Base-by-base conservation (phyloP, 92 coral and sea anemone genomes). In the Parazoanthus atlanticus region DNA sequence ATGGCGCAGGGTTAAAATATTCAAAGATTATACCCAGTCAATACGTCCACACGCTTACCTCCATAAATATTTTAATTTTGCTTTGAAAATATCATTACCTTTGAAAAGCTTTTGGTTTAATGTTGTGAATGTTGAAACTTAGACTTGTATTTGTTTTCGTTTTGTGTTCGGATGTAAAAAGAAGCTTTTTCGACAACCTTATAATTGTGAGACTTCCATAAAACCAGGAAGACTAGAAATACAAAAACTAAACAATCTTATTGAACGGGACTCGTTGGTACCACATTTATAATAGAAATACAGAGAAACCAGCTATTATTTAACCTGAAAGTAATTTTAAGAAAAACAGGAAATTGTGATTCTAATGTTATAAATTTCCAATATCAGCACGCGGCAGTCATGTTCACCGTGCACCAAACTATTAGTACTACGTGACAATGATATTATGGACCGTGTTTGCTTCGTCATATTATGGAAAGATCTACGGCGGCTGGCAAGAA, bases 11-110 rank as follows among this genome's bases (percentile, higher is more conserved):
- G 87, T n/a, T 84, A 69, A 71, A 40, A 70, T 69, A 69, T 84
- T 70, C 87, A 40, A 36, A 46, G 78, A 41, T 84, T 84, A 70
- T 30, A 41, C 67, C 15, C 56, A 29, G 77, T 28, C 77, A 84
- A 67, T 84, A 84, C 41, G 15, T 34, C 78, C 87, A 84, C 86
- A 33, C 78, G 87, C 78, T 16, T 16, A 46, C 36, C 19, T 29
- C 38, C 38, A 83, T 71, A 28, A 69, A 72, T 84, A 69, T 41
- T 30, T 70, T 23, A 69, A 69, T 46, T 26, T 54, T 41, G 6
- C 36, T 38, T 19, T 75, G 26, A 36, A 36, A 36, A 74, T 36
- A 75, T 6, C 43, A n/a, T 70, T 15, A 47, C 32, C 25, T 43
- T 71, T 67, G 11, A 23, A 9, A 31, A 0, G 64, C 65, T 38